A percentile compares a stretch with the other conserved stretches of the same genome.
phyloP scores from a whole-genome alignment of 2,888 invertebrate genomes.

The Ochropleura leucogaster region DNA sequence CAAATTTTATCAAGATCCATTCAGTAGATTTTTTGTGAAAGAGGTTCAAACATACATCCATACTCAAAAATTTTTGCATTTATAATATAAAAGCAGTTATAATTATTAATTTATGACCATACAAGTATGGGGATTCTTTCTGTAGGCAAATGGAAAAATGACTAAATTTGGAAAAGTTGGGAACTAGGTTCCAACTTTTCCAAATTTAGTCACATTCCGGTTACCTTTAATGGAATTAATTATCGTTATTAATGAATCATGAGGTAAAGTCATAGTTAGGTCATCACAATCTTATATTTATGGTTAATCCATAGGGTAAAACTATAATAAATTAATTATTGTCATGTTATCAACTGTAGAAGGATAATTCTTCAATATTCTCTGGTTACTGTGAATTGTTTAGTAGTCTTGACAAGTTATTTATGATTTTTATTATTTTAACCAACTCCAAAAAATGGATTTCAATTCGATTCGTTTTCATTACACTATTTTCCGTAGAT shows the following conservation, averaged over 20 bases:
- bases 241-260: conserved; percentile 36
- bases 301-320: conserved; percentile 11
- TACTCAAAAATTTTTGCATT: too few relatives aligned
- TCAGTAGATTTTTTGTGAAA: too few relatives aligned
- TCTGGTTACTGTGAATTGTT: neutral
- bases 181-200: neutral
- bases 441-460: too few relatives aligned
- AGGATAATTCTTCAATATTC: neutral
- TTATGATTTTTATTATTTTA: neutral
- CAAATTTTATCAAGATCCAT: too few relatives aligned
- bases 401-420: neutral
- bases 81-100: too few relatives aligned
- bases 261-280: conserved; percentile 8
- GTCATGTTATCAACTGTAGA: neutral
- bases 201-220: neutral
- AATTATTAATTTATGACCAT: neutral
- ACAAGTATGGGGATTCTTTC: neutral
- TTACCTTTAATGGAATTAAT: neutral
- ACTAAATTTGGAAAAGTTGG: too few relatives aligned
- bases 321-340: neutral
- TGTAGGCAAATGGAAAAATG: neutral
- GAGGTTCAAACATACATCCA: too few relatives aligned
- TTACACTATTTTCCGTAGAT: too few relatives aligned
- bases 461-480: too few relatives aligned
- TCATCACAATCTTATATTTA: neutral